Conservation (phyloP, 2,113 vertebrate genomes). For the Butorides virescens region DNA sequence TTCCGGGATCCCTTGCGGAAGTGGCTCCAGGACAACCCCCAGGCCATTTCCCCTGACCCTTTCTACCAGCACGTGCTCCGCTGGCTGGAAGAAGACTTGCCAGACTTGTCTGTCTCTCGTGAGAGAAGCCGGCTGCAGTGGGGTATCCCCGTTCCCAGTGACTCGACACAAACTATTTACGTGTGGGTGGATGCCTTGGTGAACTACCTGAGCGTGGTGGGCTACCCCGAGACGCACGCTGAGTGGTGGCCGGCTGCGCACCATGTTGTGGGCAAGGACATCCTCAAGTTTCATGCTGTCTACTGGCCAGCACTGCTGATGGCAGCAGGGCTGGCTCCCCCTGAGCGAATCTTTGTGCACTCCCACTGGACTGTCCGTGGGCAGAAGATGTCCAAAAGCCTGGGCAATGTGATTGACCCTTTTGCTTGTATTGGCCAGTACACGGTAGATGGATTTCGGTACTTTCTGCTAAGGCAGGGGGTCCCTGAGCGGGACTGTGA, state of each 20-base stretch:
- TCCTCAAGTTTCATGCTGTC: constrained; percentile 92
- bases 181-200: constrained; percentile 97
- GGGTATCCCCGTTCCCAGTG: constrained; percentile 90
- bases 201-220: constrained; percentile 89
- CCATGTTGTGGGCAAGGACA: constrained; percentile 94
- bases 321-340: constrained; percentile 83
- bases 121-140: constrained; percentile 86
- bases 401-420: constrained; percentile 91
- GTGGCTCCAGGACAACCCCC: constrained; percentile 82
- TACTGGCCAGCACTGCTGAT: constrained; percentile 96
- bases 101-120: constrained; percentile 91
- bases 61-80: constrained; percentile 78
- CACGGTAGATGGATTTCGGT: constrained; percentile 88
- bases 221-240: constrained; percentile 80
- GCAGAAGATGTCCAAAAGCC: constrained; percentile 97
- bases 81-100: constrained; percentile 89
- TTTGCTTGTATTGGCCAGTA: constrained; percentile 70
- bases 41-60: constrained; percentile 75
- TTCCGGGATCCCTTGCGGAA: constrained; percentile 78
- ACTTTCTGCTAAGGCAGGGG: constrained; percentile 92
- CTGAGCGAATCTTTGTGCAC: constrained; percentile 84
- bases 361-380: constrained; percentile 93
- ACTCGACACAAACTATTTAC: constrained; percentile 87
- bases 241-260: constrained; percentile 79
- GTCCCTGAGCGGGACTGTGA: constrained; percentile 91